These are phyloP conservation scores for Pollenia amentaria DNA, from an alignment of 2,888 invertebrate species.

Conservation along the genomic window DNA sequence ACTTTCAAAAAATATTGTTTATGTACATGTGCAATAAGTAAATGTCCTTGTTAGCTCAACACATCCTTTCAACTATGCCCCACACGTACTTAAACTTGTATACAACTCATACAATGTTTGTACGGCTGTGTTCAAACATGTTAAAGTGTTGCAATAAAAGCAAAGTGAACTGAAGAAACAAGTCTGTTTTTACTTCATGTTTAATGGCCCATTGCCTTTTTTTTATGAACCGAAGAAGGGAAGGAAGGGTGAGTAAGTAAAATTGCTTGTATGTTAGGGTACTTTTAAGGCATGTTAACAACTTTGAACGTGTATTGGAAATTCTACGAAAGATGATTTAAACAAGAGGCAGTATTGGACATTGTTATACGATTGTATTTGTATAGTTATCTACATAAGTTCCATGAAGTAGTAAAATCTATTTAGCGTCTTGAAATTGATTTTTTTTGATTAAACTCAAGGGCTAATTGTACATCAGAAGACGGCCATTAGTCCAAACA, in stretches of 20 bases:
- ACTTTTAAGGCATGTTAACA: too few species aligned
- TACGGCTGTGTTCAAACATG: neutral
- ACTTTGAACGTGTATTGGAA: too few species aligned
- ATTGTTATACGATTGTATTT: too few species aligned
- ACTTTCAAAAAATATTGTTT: neutral
- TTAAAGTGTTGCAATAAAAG: neutral
- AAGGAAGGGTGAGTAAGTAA: neutral
- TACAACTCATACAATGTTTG: neutral
- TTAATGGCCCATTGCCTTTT: neutral
- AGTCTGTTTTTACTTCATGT: constrained; percentile 5
- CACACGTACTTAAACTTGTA: constrained; percentile 3
- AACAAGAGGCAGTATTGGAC: too few species aligned
- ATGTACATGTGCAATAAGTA: neutral
- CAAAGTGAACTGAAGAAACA: neutral
- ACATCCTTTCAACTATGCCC: constrained; percentile 1
- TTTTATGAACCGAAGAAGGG: neutral
- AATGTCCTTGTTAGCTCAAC: constrained; percentile 14
- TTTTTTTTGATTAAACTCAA: too few species aligned
- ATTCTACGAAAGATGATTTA: too few species aligned
- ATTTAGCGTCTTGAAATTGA: too few species aligned
- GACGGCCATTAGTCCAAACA: too few species aligned
- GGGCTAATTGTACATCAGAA: too few species aligned
- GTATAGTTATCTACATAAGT: too few species aligned
- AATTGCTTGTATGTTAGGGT: neutral
- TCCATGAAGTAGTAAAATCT: too few species aligned